Conservation (phyloP, 2,797 vertebrate species). For the Platyrinchus mystaceus region DNA sequence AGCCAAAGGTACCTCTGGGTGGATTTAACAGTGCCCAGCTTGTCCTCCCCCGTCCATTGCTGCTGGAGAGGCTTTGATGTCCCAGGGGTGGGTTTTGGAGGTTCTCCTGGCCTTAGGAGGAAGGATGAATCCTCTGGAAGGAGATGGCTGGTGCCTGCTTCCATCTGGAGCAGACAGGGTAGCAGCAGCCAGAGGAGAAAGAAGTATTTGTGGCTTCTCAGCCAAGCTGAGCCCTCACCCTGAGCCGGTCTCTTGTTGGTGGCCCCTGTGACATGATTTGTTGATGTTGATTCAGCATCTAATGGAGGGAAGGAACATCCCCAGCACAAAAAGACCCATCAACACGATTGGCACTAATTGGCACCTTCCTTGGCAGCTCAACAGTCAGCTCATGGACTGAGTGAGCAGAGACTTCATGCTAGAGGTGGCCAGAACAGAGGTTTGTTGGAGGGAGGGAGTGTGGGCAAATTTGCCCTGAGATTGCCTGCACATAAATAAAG, state of each 20-base stretch:
- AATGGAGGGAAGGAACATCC: background rate
- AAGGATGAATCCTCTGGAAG: background rate
- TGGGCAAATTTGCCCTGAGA: background rate
- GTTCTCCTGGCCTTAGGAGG: background rate
- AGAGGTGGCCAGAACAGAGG: constrained; percentile 46
- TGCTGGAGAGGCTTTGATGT: background rate
- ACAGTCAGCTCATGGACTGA: background rate
- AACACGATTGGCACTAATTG: constrained; percentile 13
- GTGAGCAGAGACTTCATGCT: background rate
- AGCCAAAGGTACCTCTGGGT: constrained; percentile 83
- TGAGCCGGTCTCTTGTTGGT: background rate
- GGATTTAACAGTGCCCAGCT: fast-evolving
- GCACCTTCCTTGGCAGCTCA: constrained; percentile 47
- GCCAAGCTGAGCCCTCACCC: background rate
- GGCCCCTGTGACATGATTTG: background rate
- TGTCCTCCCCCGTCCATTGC: fast-evolving
- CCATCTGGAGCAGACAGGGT: background rate
- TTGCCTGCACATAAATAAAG: background rate
- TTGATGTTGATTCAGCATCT: background rate
- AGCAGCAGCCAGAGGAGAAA: background rate
- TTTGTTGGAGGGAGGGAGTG: background rate
- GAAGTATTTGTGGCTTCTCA: background rate
- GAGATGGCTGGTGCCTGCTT: background rate
- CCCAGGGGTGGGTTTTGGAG: background rate
- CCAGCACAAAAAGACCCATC: constrained; percentile 12